These are phyloP conservation scores for Sprattus sprattus DNA, from an alignment of 2,113 vertebrate genomes.

Conservation along the genomic window DNA sequence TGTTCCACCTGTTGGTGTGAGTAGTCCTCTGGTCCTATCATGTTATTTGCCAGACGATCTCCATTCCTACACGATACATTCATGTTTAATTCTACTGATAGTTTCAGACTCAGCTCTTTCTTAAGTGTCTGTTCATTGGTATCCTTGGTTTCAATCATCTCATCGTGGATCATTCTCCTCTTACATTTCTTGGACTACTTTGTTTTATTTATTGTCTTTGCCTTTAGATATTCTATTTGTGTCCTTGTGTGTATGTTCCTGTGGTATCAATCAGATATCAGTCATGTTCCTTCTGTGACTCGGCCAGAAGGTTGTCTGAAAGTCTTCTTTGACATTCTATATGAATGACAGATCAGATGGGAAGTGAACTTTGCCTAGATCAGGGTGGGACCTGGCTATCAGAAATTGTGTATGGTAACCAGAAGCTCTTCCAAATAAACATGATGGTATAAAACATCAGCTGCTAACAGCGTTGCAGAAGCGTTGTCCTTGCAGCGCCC, in stretches of 20 bases:
- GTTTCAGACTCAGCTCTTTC: neutral
- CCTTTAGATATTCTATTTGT: neutral
- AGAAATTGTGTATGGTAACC: conserved; percentile 73
- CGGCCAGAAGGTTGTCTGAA: conserved; percentile 73
- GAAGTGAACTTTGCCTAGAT: conserved; percentile 82
- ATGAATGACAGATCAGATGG: conserved; percentile 75
- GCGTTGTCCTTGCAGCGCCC: conserved; percentile 54
- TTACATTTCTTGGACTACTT: neutral
- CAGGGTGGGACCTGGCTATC: conserved; percentile 73
- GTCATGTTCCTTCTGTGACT: neutral
- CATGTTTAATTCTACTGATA: neutral
- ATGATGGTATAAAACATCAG: conserved; percentile 80
- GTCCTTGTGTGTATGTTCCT: neutral
- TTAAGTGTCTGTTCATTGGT: neutral
- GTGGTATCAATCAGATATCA: neutral
- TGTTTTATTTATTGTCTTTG: neutral
- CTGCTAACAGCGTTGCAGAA: conserved; percentile 70
- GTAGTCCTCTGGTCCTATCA: conserved; percentile 25
- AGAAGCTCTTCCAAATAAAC: conserved; percentile 70
- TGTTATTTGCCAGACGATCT: neutral
- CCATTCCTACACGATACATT: neutral
- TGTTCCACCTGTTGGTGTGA: too few species aligned
- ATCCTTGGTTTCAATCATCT: neutral
- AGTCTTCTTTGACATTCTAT: conserved; percentile 63
- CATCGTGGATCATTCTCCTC: neutral